Evolutionary conservation across 2,797 vertebrate genomes (phyloP), one percentile per base, ranked within the genome.

Genomic region (Lycodopsis pacificus): DNA sequence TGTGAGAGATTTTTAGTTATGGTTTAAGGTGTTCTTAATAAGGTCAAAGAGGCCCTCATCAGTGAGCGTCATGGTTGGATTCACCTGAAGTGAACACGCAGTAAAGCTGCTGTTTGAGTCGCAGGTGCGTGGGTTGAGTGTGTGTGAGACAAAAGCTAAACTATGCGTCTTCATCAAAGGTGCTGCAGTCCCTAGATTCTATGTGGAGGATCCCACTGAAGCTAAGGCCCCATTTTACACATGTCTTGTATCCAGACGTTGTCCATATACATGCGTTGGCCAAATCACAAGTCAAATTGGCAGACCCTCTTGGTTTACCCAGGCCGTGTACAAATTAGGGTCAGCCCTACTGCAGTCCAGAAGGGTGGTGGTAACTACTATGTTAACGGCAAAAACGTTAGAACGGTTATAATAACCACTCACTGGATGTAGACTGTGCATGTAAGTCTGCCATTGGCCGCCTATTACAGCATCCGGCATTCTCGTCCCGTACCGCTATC

Each of bases 111-210:
- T 15, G 40, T 46, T 19, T 25, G 67, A 73, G 71, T 17, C 49
- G 49, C 49, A 59, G 57, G 51, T 74, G 72, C 34, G 62, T 56
- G 22, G 63, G 9, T 30, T 25, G 54, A 38, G 32, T 38, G 32
- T n/a, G 46, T 61, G 72, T 58, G 64, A 46, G 57, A 65, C 20
- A n/a, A 67, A 65, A 54, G 64, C 34, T 65, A 22, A 77, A 57
- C 57, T 36, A 36, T 20, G 59, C 17, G 2, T 79, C n/a, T 13
- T 19, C 0, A 2, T 66, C 49, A 25, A 34, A 58, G 54, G 42
- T 59, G 40, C 40, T 57, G 42, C 58, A 22, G 25, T 44, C 36
- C 27, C 11, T 63, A 44, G 15, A 57, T 48, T 19, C 30, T 58
- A 65, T 34, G 1, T 25, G 32, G 17, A 62, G 14, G 40, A 38